Percentiles rank a stretch among this genome's conserved stretches.
phyloP scores from a whole-genome alignment of 2,113 vertebrate species.

The Chloroceryle aenea region DNA sequence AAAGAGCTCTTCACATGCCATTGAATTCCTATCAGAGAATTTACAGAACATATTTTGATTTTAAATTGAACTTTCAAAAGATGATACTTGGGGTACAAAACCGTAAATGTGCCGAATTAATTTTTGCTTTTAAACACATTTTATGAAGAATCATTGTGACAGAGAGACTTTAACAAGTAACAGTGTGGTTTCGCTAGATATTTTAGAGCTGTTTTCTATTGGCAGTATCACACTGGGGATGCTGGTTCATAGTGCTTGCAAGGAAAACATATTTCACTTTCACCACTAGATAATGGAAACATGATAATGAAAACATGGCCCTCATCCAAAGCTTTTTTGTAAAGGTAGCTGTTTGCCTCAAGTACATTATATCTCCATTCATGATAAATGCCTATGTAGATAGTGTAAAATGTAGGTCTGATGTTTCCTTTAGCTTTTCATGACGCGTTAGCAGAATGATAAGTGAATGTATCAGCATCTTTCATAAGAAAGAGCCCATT shows the following conservation, averaged over 20 bases:
- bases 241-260: background rate
- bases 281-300: background rate
- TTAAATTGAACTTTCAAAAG: constrained; percentile 2
- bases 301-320: background rate
- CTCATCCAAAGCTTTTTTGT: background rate
- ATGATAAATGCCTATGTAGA: background rate
- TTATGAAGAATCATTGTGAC: background rate
- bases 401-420: background rate
- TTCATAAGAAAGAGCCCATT: background rate
- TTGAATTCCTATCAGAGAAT: background rate
- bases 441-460: background rate
- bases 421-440: background rate
- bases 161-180: background rate
- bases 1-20: background rate
- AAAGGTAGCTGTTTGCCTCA: background rate
- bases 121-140: background rate
- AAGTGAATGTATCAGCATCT: background rate
- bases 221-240: background rate
- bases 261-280: background rate
- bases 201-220: background rate
- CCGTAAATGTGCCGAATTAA: background rate
- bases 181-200: background rate
- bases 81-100: background rate
- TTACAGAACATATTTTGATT: background rate
- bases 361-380: background rate